A percentile compares a stretch with the other conserved stretches of the same genome.
Conservation (phyloP, 2,888 invertebrate genomes). For the Pedicia rivosa region DNA sequence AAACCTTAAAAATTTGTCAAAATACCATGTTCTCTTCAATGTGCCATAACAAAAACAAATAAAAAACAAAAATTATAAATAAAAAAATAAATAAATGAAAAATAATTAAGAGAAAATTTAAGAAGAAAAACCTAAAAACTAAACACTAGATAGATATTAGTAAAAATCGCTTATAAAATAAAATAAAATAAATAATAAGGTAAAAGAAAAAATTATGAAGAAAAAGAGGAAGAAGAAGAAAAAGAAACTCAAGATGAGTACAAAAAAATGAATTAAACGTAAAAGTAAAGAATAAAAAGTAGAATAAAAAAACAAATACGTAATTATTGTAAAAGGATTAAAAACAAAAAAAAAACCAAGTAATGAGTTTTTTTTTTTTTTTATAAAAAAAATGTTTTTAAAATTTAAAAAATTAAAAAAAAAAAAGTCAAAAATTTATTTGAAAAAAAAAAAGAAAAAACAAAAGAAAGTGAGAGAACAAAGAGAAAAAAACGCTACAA, state of each 20-base stretch:
- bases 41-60: conserved; percentile 12
- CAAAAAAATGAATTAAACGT: not conserved
- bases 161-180: conserved; percentile 1
- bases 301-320: not conserved
- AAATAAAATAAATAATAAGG: conserved; percentile 3
- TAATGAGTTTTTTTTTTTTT: not conserved
- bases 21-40: conserved; percentile 13
- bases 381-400: not conserved
- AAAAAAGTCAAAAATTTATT: no score
- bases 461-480: no score
- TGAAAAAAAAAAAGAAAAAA: no score
- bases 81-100: conserved; percentile 4
- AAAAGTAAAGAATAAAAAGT: not conserved
- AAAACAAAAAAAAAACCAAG: not conserved
- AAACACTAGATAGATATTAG: not conserved
- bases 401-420: not conserved
- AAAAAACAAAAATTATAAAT: conserved; percentile 1
- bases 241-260: not conserved
- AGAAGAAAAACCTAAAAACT: conserved; percentile 1
- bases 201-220: conserved; percentile 5
- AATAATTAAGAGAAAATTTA: conserved; percentile 5
- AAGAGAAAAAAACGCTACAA: no score
- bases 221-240: not conserved
- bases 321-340: not conserved
- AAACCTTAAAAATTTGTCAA: conserved; percentile 1